Base-by-base conservation (phyloP, 2,113 vertebrate genomes). In the Osmerus eperlanus region DNA sequence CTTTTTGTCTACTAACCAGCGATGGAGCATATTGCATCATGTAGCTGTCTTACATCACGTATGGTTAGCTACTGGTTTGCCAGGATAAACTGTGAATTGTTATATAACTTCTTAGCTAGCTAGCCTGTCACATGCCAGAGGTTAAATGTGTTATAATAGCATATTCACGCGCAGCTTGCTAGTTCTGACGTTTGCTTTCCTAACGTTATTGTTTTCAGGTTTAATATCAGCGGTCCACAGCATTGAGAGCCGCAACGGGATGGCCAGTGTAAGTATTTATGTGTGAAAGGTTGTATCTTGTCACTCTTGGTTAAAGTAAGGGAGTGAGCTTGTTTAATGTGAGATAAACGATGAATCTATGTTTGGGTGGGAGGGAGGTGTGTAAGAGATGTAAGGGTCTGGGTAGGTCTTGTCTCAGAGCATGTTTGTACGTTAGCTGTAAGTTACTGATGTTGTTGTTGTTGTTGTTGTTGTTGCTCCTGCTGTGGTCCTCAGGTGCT, bases 401-500 rank as follows among this genome's bases (percentile, higher is more conserved):
- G 7, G 32, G 4, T 36, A 36, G 32, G 7, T 4, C 32, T 6
- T 36, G 32, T 36, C 6, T 36, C 32, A 36, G 32, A 36, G 32
- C 6, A 36, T 61, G 23, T 29, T 21, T 23, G n/a, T 70, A n/a
- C 55, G n/a, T 19, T 23, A 29, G 18, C 32, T 23, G 23, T 52
- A 21, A 51, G 23, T 62, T 56, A 21, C 3, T 18, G 5, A 19
- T n/a, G 23, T 23, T 7, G 13, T 21, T 16, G 3, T 19, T n/a
- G 13, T 21, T 16, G 3, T 19, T n/a, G 23, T 23, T 7, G 13
- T 23, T 36, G 3, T 21, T 16, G 11, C 64, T 15, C 13, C 16
- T 75, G 5, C 15, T 56, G 54, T 76, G 2, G 71, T 54, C 81
- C 75, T 47, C 85, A 99, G 97, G 94, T 92, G 84, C 91, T 99